phyloP scores from a whole-genome alignment of 2,113 vertebrate species.

The Bostrychus sinensis region DNA sequence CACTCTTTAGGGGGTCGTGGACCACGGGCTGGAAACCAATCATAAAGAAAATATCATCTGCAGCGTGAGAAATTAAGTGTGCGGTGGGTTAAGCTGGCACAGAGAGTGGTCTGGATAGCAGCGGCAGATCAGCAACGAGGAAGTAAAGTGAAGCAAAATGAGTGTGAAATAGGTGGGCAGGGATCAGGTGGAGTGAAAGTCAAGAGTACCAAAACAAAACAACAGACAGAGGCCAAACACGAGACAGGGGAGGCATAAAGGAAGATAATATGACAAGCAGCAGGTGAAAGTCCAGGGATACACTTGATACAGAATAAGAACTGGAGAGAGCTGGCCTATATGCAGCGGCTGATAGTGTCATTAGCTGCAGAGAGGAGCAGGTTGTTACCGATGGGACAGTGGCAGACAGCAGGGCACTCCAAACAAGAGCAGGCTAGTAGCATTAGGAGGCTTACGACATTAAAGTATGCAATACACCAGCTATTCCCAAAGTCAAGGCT shows the following conservation, averaged over 20 bases:
- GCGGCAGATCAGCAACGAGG: not conserved
- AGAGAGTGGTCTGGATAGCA: not conserved
- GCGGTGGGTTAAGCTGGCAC: not conserved
- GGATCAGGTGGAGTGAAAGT: constrained; percentile 1
- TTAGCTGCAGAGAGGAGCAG: not conserved
- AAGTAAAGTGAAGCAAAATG: not conserved
- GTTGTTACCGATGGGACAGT: not conserved
- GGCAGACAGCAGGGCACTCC: no score
- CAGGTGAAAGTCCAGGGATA: not conserved
- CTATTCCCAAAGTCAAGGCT: no score
- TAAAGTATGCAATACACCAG: no score
- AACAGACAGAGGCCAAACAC: not conserved
- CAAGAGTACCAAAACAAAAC: constrained; percentile 1
- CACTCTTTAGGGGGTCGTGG: no score
- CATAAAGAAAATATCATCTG: not conserved
- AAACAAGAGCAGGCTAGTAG: no score
- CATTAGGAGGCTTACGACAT: no score
- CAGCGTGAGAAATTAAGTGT: no score
- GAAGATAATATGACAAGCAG: not conserved
- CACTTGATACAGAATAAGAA: not conserved
- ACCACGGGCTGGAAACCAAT: not conserved
- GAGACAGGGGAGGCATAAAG: not conserved
- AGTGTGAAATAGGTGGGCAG: constrained; percentile 7
- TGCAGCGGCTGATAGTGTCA: not conserved
- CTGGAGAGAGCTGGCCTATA: not conserved